A percentile compares a stretch with the other conserved stretches of the same genome.
phyloP scores from a whole-genome alignment of 2,888 invertebrate species.

The Branchellion lobata region DNA sequence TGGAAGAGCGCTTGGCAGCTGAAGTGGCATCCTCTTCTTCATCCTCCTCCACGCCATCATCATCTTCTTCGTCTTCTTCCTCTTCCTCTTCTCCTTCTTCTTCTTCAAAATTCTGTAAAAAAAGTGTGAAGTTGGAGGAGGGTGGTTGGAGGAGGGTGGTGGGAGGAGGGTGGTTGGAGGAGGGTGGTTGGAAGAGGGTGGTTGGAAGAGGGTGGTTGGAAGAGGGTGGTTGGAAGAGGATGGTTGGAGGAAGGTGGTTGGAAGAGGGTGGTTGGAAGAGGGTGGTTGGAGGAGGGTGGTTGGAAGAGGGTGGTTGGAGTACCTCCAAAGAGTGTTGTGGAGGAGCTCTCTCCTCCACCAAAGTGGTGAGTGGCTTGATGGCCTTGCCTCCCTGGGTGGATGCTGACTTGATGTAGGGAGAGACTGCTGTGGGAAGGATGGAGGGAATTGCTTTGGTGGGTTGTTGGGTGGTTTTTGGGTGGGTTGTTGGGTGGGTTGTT shows the following conservation, averaged over 20 bases:
- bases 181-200: too few species aligned
- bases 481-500: too few species aligned
- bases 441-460: too few species aligned
- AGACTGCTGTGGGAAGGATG: neutral
- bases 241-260: too few species aligned
- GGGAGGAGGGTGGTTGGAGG: too few species aligned
- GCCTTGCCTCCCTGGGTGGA: slow-evolving; percentile 66
- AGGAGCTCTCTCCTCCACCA: slow-evolving; percentile 74
- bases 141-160: too few species aligned
- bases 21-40: neutral
- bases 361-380: slow-evolving; percentile 84
- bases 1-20: neutral
- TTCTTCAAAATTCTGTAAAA: slow-evolving; percentile 10
- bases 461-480: too few species aligned
- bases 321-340: neutral
- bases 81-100: slow-evolving; percentile 36
- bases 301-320: too few species aligned
- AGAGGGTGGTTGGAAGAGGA: too few species aligned
- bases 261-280: too few species aligned
- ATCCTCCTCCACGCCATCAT: slow-evolving; percentile 3
- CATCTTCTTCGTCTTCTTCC: slow-evolving; percentile 24
- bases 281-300: too few species aligned
- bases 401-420: slow-evolving; percentile 18
- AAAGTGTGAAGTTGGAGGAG: neutral
- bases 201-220: too few species aligned